Base-by-base conservation (phyloP, 2,888 invertebrate species). In the Incurvaria masculella region DNA sequence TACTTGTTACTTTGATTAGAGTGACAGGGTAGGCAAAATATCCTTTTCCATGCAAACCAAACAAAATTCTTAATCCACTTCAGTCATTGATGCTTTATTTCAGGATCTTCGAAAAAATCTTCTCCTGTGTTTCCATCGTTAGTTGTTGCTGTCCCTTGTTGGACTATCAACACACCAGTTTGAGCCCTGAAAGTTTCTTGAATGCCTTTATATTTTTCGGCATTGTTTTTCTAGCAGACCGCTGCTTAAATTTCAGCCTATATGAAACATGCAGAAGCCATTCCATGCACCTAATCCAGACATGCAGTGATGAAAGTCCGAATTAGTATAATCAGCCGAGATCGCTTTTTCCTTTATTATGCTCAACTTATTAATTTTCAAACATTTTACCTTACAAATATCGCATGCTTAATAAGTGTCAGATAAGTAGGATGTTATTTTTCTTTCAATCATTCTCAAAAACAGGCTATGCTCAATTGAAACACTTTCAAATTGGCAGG, bases 1-100 rank as follows among this genome's bases (percentile, higher is more conserved):
- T 26, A 49, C 26, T 26, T 46, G 45, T 39, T 49, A 46, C 18
- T 46, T 43, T 14, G 43, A n/a, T n/a, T n/a, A n/a, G n/a, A n/a
- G n/a, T n/a, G n/a, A n/a, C n/a, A n/a, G n/a, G n/a, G n/a, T n/a
- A n/a, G n/a, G n/a, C n/a, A n/a, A n/a, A n/a, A n/a, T n/a, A n/a
- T n/a, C n/a, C n/a, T n/a, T n/a, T n/a, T n/a, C n/a, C n/a, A n/a
- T n/a, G n/a, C n/a, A n/a, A n/a, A n/a, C n/a, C n/a, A n/a, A n/a
- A n/a, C n/a, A n/a, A n/a, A n/a, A n/a, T n/a, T n/a, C n/a, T n/a
- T n/a, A n/a, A n/a, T n/a, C n/a, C n/a, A n/a, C n/a, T n/a, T n/a
- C n/a, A n/a, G n/a, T n/a, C n/a, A n/a, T 49, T 3, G 43, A 40
- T 39, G 49, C 19, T 43, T 42, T 49, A 33, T 44, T 44, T 2